Evolutionary conservation across 2,797 vertebrate genomes (phyloP).

Genomic region (Gymnoscopelus braueri): DNA sequence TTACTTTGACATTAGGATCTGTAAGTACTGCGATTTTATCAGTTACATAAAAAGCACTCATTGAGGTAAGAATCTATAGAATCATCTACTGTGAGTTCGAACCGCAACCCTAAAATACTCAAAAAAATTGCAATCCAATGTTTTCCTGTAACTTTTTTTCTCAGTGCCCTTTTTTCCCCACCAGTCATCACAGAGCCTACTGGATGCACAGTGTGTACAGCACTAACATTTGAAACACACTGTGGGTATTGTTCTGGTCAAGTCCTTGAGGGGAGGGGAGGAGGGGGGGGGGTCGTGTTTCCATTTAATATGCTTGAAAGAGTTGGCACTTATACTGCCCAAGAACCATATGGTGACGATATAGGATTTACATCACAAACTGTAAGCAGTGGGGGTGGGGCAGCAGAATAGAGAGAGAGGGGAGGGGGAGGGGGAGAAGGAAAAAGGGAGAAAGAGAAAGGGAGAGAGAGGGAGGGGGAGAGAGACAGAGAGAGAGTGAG

Average conservation of each 20-base stretch:
- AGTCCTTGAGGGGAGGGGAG: slow-evolving; percentile 10
- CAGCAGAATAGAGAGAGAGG: background rate
- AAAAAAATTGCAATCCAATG: slow-evolving; percentile 31
- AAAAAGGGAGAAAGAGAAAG: background rate
- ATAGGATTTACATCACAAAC: background rate
- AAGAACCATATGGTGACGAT: slow-evolving; percentile 5
- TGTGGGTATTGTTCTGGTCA: slow-evolving; percentile 61
- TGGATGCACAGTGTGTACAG: slow-evolving; percentile 56
- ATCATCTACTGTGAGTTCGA: slow-evolving; percentile 44
- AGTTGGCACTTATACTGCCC: slow-evolving; percentile 22
- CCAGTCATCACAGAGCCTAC: slow-evolving; percentile 16
- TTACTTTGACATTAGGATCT: slow-evolving; percentile 33
- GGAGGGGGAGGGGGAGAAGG: too few relatives aligned
- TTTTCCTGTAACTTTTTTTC: slow-evolving; percentile 60
- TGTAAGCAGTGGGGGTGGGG: too few relatives aligned
- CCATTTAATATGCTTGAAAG: slow-evolving; percentile 43
- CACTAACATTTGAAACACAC: slow-evolving; percentile 59
- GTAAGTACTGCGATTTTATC: slow-evolving; percentile 47
- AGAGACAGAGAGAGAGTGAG: background rate
- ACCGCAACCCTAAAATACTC: slow-evolving; percentile 45
- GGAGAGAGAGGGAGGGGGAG: background rate
- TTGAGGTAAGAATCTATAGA: slow-evolving; percentile 55
- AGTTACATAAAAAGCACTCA: slow-evolving; percentile 42
- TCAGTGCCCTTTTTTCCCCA: slow-evolving; percentile 38
- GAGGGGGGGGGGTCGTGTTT: slow-evolving; percentile 14